Conservation (phyloP, 35 echinoderm and acorn worm species). For the Heliocidaris tuberculata region DNA sequence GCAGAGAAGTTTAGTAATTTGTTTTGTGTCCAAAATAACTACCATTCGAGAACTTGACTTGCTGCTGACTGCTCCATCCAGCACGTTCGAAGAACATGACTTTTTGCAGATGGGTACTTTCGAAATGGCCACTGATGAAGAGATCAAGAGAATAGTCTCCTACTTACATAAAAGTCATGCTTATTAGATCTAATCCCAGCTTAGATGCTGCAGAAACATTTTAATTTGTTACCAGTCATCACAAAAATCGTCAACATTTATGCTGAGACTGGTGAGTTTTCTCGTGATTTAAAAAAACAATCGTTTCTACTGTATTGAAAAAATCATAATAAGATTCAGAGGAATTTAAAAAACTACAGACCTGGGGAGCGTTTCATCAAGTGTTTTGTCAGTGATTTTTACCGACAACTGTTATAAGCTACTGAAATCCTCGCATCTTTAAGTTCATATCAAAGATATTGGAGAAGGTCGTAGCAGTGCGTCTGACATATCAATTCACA, state of each 20-base stretch:
- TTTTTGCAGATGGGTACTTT: neutral
- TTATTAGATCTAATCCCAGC: neutral
- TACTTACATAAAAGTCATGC: neutral
- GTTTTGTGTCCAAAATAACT: neutral
- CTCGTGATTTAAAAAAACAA: neutral
- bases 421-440: neutral
- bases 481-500: neutral
- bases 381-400: too few relatives aligned
- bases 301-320: neutral
- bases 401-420: too few relatives aligned
- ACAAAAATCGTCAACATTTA: neutral
- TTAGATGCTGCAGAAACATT: neutral
- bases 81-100: neutral
- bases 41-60: neutral
- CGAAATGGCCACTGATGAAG: neutral
- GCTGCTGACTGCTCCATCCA: neutral
- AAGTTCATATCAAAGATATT: neutral
- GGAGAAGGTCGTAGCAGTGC: neutral
- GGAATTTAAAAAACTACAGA: neutral
- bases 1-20: neutral
- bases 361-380: too few relatives aligned
- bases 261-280: neutral
- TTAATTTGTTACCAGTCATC: neutral
- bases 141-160: neutral
- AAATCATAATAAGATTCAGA: neutral